These are phyloP conservation scores for Callipepla squamata DNA, from an alignment of 2,113 vertebrate species.

Conservation along the genomic window DNA sequence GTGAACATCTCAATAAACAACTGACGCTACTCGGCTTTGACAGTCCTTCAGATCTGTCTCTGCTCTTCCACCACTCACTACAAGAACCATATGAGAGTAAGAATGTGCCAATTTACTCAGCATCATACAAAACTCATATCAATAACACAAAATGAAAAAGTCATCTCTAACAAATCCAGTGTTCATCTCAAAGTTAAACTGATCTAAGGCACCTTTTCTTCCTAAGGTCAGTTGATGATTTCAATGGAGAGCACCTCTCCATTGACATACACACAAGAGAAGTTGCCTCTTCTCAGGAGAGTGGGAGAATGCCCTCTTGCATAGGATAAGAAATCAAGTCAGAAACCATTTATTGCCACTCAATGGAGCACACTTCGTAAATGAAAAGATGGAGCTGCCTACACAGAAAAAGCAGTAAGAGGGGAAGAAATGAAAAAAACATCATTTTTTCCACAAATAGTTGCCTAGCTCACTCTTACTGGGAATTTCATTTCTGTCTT, in stretches of 20 bases:
- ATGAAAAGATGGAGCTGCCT: too few species aligned
- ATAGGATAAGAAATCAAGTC: not conserved
- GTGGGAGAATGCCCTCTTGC: conserved; percentile 61
- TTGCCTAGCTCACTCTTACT: too few species aligned
- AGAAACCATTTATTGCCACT: not conserved
- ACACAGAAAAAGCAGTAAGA: too few species aligned
- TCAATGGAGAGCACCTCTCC: conserved; percentile 76
- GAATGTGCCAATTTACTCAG: too few species aligned
- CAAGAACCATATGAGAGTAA: not conserved
- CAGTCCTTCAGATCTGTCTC: not conserved
- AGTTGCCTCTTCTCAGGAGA: conserved; percentile 78
- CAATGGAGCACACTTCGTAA: too few species aligned
- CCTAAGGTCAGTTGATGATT: conserved; percentile 74
- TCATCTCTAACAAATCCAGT: conserved; percentile 54
- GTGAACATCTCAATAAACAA: not conserved
- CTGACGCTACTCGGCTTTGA: not conserved
- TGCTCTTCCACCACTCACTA: not conserved
- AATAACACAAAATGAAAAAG: not conserved
- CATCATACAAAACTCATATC: not conserved
- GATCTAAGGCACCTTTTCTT: conserved; percentile 69
- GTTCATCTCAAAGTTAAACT: conserved; percentile 20
- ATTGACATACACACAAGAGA: conserved; percentile 72
- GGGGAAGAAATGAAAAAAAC: too few species aligned
- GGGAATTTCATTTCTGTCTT: too few species aligned
- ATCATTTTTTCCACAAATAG: too few species aligned